Evolutionary conservation across 2,797 vertebrate genomes (phyloP), one percentile per base, ranked within the genome.

Genomic region (Esox lucius): DNA sequence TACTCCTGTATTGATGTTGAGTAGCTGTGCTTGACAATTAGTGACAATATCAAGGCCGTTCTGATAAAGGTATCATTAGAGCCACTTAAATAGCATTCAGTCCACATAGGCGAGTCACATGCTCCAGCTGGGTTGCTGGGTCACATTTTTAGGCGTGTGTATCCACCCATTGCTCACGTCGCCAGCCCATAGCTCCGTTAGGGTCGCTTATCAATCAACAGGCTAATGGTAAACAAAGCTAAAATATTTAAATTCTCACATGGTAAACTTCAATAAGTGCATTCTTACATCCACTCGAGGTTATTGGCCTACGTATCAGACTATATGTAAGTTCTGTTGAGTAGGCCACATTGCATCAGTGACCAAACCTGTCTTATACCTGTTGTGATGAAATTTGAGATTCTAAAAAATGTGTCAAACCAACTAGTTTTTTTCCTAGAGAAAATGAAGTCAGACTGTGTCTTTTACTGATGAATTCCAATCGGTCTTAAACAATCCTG

Each of bases 41-140:
- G 70, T 61, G 61, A 72, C 75, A 68, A 78, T 80, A 75, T 81
- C 75, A 80, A 13, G 61, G 74, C 64, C 33, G 61, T 76, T 72
- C 80, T 86, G 73, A 76, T 80, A 78, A 71, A 31, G 39, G n/a
- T 75, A 72, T 77, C 67, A 77, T 81, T 73, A 72, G 9, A 75
- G 66, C 39, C 72, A 66, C 75, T 75, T 70, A 87, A 85, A 85
- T 77, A 85, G 75, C 78, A 17, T 74, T 28, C 33, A 73, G 68
- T 74, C 74, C 75, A 81, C 39, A 68, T 70, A 80, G 71, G 71
- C 9, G 1, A 42, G 75, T 85, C 78, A 80, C 80, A 56, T 86
- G 78, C 72, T 70, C 75, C 68, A 59, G 15, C 15, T 48, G 17
- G 33, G 39, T 19, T 9, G 13, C 15, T 56, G 16, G 46, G 39